Conservation (phyloP, 2,113 vertebrate species). For the Nettapus auritus region DNA sequence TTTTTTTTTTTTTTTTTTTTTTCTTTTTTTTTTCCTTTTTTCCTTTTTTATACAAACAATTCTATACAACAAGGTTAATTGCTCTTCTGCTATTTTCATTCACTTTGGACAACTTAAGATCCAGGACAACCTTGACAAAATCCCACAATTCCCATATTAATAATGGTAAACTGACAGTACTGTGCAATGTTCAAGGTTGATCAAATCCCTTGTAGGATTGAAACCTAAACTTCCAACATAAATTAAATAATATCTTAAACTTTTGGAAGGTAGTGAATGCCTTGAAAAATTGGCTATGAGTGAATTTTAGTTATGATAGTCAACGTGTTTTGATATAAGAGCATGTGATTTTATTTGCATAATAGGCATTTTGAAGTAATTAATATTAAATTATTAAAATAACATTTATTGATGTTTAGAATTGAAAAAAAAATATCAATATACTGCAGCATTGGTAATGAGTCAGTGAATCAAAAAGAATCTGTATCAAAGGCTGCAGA, state of each 20-base stretch:
- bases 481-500: not conserved
- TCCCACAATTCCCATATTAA: conserved; percentile 31
- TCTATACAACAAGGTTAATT: not conserved
- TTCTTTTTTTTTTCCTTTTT: too few species aligned
- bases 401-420: not conserved
- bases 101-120: not conserved
- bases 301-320: not conserved
- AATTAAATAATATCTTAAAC: not conserved
- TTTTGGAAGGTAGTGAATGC: not conserved
- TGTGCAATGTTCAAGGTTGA: not conserved
- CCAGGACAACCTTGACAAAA: not conserved
- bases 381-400: not conserved
- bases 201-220: not conserved
- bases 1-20: too few species aligned
- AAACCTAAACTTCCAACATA: not conserved
- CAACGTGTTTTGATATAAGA: not conserved
- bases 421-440: not conserved
- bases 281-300: not conserved
- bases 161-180: not conserved
- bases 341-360: not conserved
- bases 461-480: not conserved
- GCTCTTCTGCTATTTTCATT: not conserved
- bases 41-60: not conserved
- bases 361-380: not conserved
- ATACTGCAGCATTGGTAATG: not conserved